Conservation (phyloP, 2,888 invertebrate genomes). For the Hyposoter dolosus region DNA sequence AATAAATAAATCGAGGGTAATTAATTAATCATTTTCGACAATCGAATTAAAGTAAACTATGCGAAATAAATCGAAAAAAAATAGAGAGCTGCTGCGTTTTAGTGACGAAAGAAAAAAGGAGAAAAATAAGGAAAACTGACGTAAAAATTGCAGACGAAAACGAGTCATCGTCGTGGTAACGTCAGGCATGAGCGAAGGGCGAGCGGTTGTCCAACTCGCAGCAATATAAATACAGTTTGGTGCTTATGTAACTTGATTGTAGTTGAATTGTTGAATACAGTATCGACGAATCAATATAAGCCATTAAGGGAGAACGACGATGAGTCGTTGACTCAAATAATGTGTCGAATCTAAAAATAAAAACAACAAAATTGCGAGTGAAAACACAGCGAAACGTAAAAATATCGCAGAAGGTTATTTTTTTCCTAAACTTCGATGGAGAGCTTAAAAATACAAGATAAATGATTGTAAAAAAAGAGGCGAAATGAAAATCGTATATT, state of each 20-base stretch:
- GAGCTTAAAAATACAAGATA: neutral
- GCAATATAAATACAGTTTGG: neutral
- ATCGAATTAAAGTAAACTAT: too few species aligned
- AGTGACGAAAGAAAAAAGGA: neutral
- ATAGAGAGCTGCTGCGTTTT: neutral
- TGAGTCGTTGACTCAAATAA: neutral
- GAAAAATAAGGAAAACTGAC: neutral
- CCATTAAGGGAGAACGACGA: neutral
- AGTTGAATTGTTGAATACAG: neutral
- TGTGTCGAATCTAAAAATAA: neutral
- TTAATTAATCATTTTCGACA: too few species aligned
- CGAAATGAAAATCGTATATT: neutral
- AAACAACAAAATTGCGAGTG: neutral
- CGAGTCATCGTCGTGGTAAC: neutral
- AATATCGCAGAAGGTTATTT: neutral
- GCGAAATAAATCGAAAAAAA: too few species aligned
- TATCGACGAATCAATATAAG: neutral
- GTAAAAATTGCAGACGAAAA: neutral
- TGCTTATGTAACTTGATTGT: neutral
- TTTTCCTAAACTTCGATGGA: neutral
- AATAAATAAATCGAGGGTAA: too few species aligned
- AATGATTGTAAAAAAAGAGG: neutral
- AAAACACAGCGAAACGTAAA: neutral
- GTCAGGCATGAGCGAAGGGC: neutral
- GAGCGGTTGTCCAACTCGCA: neutral